Base-by-base conservation (phyloP, 2,888 invertebrate genomes). In the Dascillus cervinus region DNA sequence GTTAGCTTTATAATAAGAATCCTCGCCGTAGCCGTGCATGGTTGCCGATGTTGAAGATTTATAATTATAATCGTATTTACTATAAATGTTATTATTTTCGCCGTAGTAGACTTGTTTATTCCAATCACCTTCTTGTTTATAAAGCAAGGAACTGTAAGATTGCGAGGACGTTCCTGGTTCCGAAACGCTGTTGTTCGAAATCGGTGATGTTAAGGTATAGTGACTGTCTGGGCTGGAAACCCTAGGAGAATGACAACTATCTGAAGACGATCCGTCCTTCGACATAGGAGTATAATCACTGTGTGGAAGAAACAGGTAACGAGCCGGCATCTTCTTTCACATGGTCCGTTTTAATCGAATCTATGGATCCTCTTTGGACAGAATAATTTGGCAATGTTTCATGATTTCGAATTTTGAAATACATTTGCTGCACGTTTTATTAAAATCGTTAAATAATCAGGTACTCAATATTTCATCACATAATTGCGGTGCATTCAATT, bases 141-240 rank as follows among this genome's bases (percentile, higher is more conserved):
- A 60, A 43, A 56, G 58, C 33, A 60, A 62, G 12, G 63, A 60
- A 13, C 59, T 56, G 52, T 63, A 64, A 5, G 59, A 58, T 37
- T 63, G 62, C 6, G 61, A 59, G 8, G 64, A 62, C 56, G 62
- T 62, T 11, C 62, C 60, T 29, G 60, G 56, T 37, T 60, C 62
- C 3, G 59, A 58, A 8, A 50, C 41, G 22, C 50, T 49, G 4
- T 57, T 56, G 26, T 52, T 36, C 0, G 59, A 58, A 34, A 59
- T 60, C 14, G 56, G 51, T 29, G 56, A 52, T 8, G 54, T 54
- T 27, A 55, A 29, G 19, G 53, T 47, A 49, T 55, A 59, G 38
- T 53, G 53, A 32, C 56, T 59, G 27, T 61, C 62, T 3, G 64
- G 63, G 29, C 62, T 59, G 4, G 60, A 62, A 23, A 58, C 50